A percentile compares a stretch with the other conserved stretches of the same genome.
These are phyloP conservation scores for Erithacus rubecula DNA, from an alignment of 2,797 vertebrate genomes.

Conservation along the genomic window DNA sequence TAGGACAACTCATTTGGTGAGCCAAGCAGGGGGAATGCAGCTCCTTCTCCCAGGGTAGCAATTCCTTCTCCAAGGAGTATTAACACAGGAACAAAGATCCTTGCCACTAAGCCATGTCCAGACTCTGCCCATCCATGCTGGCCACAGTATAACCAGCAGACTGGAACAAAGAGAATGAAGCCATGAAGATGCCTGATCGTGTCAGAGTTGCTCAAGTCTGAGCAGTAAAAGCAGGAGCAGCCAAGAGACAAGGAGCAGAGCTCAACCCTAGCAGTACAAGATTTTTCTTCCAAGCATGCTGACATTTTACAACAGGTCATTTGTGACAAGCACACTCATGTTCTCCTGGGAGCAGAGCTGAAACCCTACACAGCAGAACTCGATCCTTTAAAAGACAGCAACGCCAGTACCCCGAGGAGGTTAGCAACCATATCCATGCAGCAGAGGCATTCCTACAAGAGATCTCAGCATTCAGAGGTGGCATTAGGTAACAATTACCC, in stretches of 20 bases:
- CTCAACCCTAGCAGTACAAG: not conserved
- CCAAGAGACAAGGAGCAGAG: not conserved
- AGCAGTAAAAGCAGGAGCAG: not conserved
- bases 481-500: not conserved
- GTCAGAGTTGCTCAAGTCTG: rapidly evolving
- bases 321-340: not conserved
- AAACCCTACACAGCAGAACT: not conserved
- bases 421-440: not conserved
- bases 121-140: not conserved
- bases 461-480: not conserved
- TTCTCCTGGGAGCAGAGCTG: not conserved
- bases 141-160: not conserved
- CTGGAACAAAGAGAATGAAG: not conserved
- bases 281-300: not conserved
- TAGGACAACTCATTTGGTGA: not conserved
- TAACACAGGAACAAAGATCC: not conserved
- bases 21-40: not conserved
- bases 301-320: not conserved
- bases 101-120: not conserved
- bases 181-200: rapidly evolving
- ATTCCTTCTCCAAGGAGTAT: not conserved
- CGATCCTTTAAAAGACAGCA: not conserved
- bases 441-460: not conserved
- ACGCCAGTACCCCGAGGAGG: rapidly evolving
- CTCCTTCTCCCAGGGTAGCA: not conserved